These are phyloP conservation scores for Ectemnius continuus DNA, from an alignment of 2,888 invertebrate species.

Conservation along the genomic window DNA sequence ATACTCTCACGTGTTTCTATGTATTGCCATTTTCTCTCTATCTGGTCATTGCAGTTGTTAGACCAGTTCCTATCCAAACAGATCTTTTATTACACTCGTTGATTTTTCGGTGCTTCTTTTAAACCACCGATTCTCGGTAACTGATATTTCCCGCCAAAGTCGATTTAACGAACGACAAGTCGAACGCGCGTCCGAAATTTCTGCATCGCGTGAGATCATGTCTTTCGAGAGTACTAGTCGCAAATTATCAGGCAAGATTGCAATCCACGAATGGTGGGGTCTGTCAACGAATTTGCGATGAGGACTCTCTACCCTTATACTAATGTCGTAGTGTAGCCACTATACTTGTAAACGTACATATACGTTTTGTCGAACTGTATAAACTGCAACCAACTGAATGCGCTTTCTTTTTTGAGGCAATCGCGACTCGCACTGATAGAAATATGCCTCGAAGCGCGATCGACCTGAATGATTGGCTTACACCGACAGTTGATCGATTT, in stretches of 20 bases:
- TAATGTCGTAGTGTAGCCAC: conserved; percentile 41
- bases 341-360: conserved; percentile 41
- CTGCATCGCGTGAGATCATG: conserved; percentile 65
- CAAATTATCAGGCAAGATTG: conserved; percentile 23
- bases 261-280: conserved; percentile 30
- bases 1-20: not conserved
- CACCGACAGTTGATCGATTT: not conserved
- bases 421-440: not conserved
- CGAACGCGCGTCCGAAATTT: conserved; percentile 51
- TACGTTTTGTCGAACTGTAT: conserved; percentile 4
- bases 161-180: conserved; percentile 54
- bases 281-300: conserved; percentile 30
- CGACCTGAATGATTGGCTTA: not conserved
- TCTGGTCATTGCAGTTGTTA: not conserved
- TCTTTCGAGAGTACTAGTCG: conserved; percentile 53
- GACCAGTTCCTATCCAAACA: not conserved
- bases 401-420: not conserved
- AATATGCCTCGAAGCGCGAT: not conserved
- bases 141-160: conserved; percentile 28
- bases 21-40: not conserved
- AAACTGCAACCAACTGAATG: not conserved
- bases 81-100: not conserved
- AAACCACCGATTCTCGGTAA: conserved; percentile 25
- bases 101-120: not conserved
- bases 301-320: conserved; percentile 38